Conservation (phyloP, 2,888 invertebrate genomes). For the Metacarcinus magister region DNA sequence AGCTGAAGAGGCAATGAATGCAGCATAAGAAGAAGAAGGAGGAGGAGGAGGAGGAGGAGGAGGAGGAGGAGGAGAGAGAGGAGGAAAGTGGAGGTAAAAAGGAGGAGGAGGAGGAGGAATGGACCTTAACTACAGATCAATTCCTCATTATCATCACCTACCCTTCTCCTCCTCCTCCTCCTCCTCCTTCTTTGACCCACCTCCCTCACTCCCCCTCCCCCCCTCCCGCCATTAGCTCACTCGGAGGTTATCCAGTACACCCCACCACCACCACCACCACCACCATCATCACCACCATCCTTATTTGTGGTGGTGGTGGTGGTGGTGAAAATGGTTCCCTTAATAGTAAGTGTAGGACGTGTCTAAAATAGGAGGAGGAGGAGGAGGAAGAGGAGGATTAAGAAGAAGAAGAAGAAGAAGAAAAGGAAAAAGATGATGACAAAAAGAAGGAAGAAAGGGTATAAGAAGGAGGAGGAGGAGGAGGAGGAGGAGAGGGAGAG, state of each 20-base stretch:
- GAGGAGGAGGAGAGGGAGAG: background rate
- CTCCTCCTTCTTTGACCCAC: background rate
- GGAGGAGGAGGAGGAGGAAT: background rate
- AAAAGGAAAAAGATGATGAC: background rate
- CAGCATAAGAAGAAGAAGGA: background rate
- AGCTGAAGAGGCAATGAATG: background rate
- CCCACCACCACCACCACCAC: background rate
- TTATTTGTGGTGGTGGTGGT: background rate
- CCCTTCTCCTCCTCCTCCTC: background rate
- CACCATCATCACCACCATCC: background rate
- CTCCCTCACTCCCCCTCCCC: background rate
- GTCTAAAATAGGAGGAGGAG: background rate
- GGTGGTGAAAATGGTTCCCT: background rate
- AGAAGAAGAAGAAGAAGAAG: background rate
- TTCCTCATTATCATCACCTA: slow-evolving; percentile 17
- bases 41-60: slow-evolving; percentile 17
- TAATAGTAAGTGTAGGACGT: background rate
- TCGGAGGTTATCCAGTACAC: background rate
- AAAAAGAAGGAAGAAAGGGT: background rate
- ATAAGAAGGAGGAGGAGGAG: too few relatives aligned
- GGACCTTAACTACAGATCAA: slow-evolving; percentile 13
- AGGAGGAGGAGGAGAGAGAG: background rate
- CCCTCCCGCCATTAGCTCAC: background rate
- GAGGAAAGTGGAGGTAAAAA: background rate
- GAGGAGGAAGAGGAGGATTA: background rate